Evolutionary conservation across 2,888 invertebrate genomes (phyloP).

Genomic region (Nebria brevicollis): DNA sequence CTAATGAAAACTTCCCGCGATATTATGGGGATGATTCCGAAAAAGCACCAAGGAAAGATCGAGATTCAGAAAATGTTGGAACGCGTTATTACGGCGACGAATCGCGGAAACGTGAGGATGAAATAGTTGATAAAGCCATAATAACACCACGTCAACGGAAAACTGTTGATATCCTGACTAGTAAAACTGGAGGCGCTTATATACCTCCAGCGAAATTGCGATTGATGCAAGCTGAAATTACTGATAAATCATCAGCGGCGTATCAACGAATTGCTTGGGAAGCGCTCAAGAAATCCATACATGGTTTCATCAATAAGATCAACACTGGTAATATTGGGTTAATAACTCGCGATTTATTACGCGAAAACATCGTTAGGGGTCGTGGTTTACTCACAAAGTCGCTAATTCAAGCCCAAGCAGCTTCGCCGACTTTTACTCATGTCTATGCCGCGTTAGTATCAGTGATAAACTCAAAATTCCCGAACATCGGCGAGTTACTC

Average conservation of each 20-base stretch:
- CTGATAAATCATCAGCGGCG: constrained; percentile 93
- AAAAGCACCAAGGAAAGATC: constrained; percentile 55
- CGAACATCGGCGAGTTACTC: constrained; percentile 93
- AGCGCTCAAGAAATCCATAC: constrained; percentile 97
- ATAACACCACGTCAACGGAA: constrained; percentile 62
- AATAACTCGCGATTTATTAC: constrained; percentile 89
- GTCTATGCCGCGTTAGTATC: constrained; percentile 97
- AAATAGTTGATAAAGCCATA: constrained; percentile 54
- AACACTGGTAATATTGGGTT: constrained; percentile 94
- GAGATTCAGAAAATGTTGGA: constrained; percentile 58
- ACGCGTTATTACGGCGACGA: constrained; percentile 56
- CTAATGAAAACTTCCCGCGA: constrained; percentile 52
- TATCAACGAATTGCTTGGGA: constrained; percentile 99
- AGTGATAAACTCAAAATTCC: constrained; percentile 97
- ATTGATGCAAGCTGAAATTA: constrained; percentile 95
- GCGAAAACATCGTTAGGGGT: constrained; percentile 96
- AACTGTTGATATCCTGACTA: constrained; percentile 77
- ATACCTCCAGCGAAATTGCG: constrained; percentile 97
- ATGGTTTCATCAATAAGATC: constrained; percentile 97
- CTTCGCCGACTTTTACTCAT: constrained; percentile 96
- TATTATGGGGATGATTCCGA: constrained; percentile 59
- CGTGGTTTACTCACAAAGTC: constrained; percentile 92
- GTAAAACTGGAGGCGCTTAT: constrained; percentile 93
- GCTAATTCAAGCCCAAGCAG: constrained; percentile 96
- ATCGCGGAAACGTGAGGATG: constrained; percentile 48